phyloP scores from a whole-genome alignment of 2,113 vertebrate species.

The Todiramphus chloris region DNA sequence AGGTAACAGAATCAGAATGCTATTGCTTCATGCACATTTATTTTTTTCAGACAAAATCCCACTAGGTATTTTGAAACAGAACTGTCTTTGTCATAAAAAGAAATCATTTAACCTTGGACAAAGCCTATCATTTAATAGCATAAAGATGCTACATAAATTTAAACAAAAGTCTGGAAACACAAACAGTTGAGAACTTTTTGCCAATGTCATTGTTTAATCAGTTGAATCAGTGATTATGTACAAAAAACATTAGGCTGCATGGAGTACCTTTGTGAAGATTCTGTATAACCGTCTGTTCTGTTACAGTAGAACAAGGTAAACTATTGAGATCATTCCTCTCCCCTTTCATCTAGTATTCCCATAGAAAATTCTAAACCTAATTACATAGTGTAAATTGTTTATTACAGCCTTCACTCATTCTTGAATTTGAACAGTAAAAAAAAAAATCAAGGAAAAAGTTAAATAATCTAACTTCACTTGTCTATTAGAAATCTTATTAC shows the following conservation, averaged over 20 bases:
- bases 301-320: neutral
- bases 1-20: neutral
- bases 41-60: neutral
- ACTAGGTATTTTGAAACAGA: neutral
- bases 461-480: neutral
- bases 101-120: neutral
- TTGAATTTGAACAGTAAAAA: neutral
- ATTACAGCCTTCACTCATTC: conserved; percentile 2
- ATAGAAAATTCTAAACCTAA: neutral
- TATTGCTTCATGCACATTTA: neutral
- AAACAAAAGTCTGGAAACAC: neutral
- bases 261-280: neutral
- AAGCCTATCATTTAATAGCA: neutral
- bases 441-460: neutral
- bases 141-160: neutral
- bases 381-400: conserved; percentile 26
- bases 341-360: neutral
- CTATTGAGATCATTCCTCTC: neutral
- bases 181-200: neutral
- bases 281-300: neutral
- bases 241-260: neutral
- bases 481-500: neutral
- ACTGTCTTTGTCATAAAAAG: neutral
- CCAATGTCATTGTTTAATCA: neutral
- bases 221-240: neutral